These are phyloP conservation scores for Echinometra lucunter DNA, from an alignment of 53 echinoderm and acorn worm genomes.

Conservation along the genomic window DNA sequence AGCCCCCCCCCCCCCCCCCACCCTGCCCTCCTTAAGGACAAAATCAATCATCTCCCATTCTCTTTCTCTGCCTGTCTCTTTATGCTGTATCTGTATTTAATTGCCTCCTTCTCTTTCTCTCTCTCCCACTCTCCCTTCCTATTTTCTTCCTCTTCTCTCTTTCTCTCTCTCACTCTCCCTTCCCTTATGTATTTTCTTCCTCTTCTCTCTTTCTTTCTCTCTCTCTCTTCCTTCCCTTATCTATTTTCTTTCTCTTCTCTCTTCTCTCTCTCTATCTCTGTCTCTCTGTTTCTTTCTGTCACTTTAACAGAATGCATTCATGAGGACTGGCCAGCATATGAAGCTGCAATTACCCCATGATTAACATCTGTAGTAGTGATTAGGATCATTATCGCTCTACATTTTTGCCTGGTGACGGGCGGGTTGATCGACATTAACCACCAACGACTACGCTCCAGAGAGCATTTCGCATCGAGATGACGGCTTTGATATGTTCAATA, in stretches of 20 bases:
- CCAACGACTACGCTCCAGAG: slow-evolving; percentile 22
- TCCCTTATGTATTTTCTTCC: background rate
- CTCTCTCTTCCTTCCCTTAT: background rate
- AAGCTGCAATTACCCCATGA: slow-evolving; percentile 38
- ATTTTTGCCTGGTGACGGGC: slow-evolving; percentile 14
- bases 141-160: too few relatives aligned
- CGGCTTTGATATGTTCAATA: slow-evolving; percentile 16
- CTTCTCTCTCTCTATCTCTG: background rate
- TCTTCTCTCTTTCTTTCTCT: background rate
- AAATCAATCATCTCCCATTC: too few relatives aligned
- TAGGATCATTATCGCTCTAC: slow-evolving; percentile 35
- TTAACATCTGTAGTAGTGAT: slow-evolving; percentile 27
- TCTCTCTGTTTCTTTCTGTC: background rate
- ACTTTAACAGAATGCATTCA: too few relatives aligned
- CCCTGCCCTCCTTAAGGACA: background rate
- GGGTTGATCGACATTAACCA: slow-evolving; percentile 2
- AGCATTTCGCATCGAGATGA: slow-evolving; percentile 19
- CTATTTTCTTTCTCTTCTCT: background rate
- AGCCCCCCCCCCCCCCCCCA: background rate
- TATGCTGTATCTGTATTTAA: too few relatives aligned
- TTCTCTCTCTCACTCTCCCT: background rate
- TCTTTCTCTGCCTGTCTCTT: background rate
- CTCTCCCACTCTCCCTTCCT: background rate
- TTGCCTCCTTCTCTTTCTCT: background rate
- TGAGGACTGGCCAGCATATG: slow-evolving; percentile 1